These are phyloP conservation scores for Zosterops japonicus DNA, from an alignment of 2,113 vertebrate species.

Conservation along the genomic window DNA sequence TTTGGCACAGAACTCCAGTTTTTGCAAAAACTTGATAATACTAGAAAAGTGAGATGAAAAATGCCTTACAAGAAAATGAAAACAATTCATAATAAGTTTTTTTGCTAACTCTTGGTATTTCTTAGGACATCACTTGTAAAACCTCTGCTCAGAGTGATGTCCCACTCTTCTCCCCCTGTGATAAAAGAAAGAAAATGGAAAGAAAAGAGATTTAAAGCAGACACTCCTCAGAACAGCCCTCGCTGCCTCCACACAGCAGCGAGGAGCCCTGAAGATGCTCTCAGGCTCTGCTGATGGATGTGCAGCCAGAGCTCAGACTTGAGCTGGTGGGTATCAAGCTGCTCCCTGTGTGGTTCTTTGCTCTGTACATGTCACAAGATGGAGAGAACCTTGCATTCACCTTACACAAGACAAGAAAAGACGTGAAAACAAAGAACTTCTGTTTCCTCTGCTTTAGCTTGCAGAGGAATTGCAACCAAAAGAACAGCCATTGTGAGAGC, in stretches of 20 bases:
- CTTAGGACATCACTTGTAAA: not conserved
- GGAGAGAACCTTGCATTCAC: not conserved
- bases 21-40: not conserved
- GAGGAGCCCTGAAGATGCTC: not conserved
- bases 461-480: not conserved
- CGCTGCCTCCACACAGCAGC: fast-evolving
- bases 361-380: fast-evolving
- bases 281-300: not conserved
- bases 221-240: not conserved
- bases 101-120: not conserved
- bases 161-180: not conserved
- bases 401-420: not conserved
- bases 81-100: not conserved
- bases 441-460: not conserved
- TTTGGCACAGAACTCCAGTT: not conserved
- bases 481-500: not conserved
- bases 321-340: fast-evolving
- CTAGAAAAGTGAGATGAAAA: not conserved
- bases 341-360: not conserved
- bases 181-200: not conserved
- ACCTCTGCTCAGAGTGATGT: not conserved
- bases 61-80: not conserved
- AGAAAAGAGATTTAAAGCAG: not conserved
- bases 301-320: not conserved
- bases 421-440: not conserved